Evolutionary conservation across 2,113 vertebrate species (phyloP), one percentile per base, ranked within the genome.

Genomic region (Trochalopteron elliotii): DNA sequence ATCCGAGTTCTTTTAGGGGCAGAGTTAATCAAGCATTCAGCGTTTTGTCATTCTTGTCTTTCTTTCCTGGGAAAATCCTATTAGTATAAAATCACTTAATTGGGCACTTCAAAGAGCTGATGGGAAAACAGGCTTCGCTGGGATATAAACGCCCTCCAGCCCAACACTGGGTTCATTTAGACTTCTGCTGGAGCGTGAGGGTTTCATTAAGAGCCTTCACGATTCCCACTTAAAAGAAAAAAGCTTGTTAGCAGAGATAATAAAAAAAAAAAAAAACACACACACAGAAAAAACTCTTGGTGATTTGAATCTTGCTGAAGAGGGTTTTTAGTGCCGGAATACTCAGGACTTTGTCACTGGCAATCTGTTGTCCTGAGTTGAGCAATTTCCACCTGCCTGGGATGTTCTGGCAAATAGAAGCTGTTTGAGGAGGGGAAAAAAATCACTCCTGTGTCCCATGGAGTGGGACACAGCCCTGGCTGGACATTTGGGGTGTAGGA

Each of bases 1-100:
- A 86, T 96, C 97, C 37, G 39, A 74, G 94, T 93, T 95, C 92
- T 96, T 96, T 92, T 82, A 65, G 94, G 95, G 91, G 94, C 96
- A 92, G 75, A 83, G 93, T 96, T 97, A 97, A 95, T 96, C 83
- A 97, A 96, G 96, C 96, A 87, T 76, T 76, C 94, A 92, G 75
- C 45, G 83, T 95, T 96, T 91, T 95, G 96, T 97, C 96, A 93
- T 96, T 92, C 91, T 89, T 89, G 90, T 63, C 90, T 94, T 95
- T 96, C 95, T 97, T 97, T 59, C 83, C 93, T 92, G 94, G 97
- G 96, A 97, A 96, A 96, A 95, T 97, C 95, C 95, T 96, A 96
- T 97, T 95, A 97, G 97, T 74, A 90, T 74, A 95, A 97, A 96
- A 94, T 96, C 93, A 85, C 57, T 94, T 97, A 96, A 97, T 96